Base-by-base conservation (phyloP, 1,140 invertebrate species). In the Heliconius eleuchia region DNA sequence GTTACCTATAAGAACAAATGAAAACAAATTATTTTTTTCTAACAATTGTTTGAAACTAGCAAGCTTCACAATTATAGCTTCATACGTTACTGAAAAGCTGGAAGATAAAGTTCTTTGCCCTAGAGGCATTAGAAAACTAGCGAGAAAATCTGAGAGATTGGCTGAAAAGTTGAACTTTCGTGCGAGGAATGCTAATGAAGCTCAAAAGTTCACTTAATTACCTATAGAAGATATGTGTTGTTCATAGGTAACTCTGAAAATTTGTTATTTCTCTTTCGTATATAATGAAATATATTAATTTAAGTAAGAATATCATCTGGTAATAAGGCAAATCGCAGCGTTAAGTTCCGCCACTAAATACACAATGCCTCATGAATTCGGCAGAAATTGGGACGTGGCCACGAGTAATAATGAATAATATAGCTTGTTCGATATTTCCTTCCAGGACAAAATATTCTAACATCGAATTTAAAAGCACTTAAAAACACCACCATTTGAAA, bases 141-240 rank as follows among this genome's bases (percentile, higher is more conserved):
- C 27, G 60, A 30, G 60, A 66, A 66, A 66, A 66, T 66, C 60
- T 66, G 60, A 66, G 27, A 66, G 60, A 30, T 27, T 66, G 60
- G 60, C 27, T 66, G 23, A 30, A 66, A 66, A 66, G 60, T 30
- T 30, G 8, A 66, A 66, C 60, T 66, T 27, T 66, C 23, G 55
- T 57, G 60, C 60, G 30, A 30, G 60, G 60, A 66, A 66, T 66
- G 23, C 60, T 66, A 66, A 66, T 66, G 27, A 66, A 66, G 60
- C 23, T 30, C 23, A 16, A 66, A 66, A 66, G 19, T 66, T 57
- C 55, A 66, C 23, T 66, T 66, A 66, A 66, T 66, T 66, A 66
- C 23, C 23, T 30, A 66, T 27, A 66, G 60, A 30, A 66, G 11
- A 66, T 66, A 13, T 66, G 57, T 23, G 60, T 30, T 66, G 11